These are phyloP conservation scores for Rhopalosiphum maidis DNA, from an alignment of 1,140 invertebrate genomes.

Conservation along the genomic window DNA sequence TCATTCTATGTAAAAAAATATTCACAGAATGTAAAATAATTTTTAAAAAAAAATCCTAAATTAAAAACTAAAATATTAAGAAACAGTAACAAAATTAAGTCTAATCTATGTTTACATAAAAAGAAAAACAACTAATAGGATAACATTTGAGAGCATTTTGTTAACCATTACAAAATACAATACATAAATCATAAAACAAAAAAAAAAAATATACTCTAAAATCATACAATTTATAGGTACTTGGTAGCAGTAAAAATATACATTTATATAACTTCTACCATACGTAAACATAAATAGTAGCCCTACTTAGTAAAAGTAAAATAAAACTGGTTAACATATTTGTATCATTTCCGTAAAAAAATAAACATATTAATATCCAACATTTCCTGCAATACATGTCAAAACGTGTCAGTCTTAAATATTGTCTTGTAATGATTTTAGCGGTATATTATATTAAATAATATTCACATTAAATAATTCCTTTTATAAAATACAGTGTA, in stretches of 20 bases:
- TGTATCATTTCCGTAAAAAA: not conserved
- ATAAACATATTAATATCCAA: slow-evolving; percentile 43
- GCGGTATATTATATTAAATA: not conserved
- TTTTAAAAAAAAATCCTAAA: slow-evolving; percentile 11
- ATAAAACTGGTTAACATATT: slow-evolving; percentile 42
- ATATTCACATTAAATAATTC: too few relatives aligned
- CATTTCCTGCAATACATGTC: slow-evolving; percentile 54
- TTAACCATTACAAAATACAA: slow-evolving; percentile 34
- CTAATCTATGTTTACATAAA: slow-evolving; percentile 36
- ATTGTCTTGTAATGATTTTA: slow-evolving; percentile 44
- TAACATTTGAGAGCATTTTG: slow-evolving; percentile 41
- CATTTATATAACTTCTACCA: slow-evolving; percentile 32
- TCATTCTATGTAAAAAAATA: slow-evolving; percentile 21
- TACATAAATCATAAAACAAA: not conserved
- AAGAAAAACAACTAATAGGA: slow-evolving; percentile 57
- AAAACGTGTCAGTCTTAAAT: slow-evolving; percentile 52
- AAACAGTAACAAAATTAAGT: slow-evolving; percentile 55
- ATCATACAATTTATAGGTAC: slow-evolving; percentile 36
- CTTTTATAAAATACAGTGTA: not conserved
- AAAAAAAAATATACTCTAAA: slow-evolving; percentile 29
- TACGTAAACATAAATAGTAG: slow-evolving; percentile 18
- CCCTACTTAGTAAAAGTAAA: not conserved
- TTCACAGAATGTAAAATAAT: slow-evolving; percentile 37
- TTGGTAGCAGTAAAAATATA: slow-evolving; percentile 34
- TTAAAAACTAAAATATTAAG: slow-evolving; percentile 45